Evolutionary conservation across 2,113 vertebrate genomes (phyloP), one percentile per base, ranked within the genome.

Genomic region (Riparia riparia): DNA sequence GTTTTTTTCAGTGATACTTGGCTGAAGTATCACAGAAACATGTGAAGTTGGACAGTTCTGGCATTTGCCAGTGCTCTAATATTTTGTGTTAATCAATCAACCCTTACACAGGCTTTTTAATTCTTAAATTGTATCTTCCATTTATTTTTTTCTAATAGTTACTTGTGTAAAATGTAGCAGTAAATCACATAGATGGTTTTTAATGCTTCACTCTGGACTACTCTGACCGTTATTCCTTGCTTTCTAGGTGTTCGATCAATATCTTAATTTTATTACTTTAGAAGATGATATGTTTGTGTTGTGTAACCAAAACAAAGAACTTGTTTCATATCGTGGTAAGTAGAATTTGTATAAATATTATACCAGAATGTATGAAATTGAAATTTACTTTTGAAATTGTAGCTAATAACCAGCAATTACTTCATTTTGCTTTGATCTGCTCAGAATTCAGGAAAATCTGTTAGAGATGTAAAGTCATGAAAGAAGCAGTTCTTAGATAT

Each of bases 251-350:
- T 99, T 99, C 91, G 99, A 99, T 97, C 99, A 99, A 41, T 99
- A 99, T 98, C 98, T 99, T 95, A 99, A 99, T 98, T 99, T 99
- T 97, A 99, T 99, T 98, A 99, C 99, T 77, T 98, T 99, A 97
- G 99, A 99, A 96, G 99, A 99, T 96, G 99, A 99, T 97, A 99
- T 99, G 99, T 99, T 99, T 80, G 97, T 99, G 72, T 98, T 99
- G 89, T 99, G 99, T 97, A 99, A 99, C 97, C 99, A 99, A 95
- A 99, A 99, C 98, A 99, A 99, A 96, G 99, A 99, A 89, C 98
- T 99, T 94, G 98, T 99, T 97, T 99, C 99, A 1, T 99, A 99
- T 95, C 99, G 99, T 94, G 99, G 99, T 99, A 98, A 96, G 98
- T 98, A 87, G 68, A 80, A 69, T 72, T 87, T 50, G 28, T 57